Conservation (phyloP, 2,888 invertebrate species). For the Orchestes rusci region DNA sequence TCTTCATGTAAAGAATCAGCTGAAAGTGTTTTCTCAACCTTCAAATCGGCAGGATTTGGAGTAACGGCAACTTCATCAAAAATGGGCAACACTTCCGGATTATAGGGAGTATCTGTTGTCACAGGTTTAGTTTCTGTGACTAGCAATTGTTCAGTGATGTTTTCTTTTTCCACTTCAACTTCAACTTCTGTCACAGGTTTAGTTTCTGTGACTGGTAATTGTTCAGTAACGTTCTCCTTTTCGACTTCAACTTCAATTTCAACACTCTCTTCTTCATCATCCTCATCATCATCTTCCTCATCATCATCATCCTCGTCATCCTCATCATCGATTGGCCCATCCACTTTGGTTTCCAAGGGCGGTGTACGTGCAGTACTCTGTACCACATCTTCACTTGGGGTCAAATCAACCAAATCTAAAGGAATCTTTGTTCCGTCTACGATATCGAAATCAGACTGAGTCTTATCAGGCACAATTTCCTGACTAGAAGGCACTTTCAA, state of each 20-base stretch:
- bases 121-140: neutral
- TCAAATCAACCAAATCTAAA: conserved; percentile 23
- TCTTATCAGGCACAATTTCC: conserved; percentile 32
- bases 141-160: neutral
- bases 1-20: no score
- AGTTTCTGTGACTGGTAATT: neutral
- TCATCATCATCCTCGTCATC: conserved; percentile 9
- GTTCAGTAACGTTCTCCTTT: neutral
- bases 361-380: no score
- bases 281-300: conserved; percentile 21
- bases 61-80: conserved; percentile 9
- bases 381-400: neutral
- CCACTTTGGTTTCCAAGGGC: no score
- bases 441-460: conserved; percentile 42
- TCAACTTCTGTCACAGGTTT: neutral
- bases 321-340: neutral
- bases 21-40: no score
- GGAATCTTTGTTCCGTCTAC: conserved; percentile 64
- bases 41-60: conserved; percentile 7
- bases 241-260: conserved; percentile 21
- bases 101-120: neutral
- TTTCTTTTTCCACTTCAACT: neutral
- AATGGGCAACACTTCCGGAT: conserved; percentile 2
- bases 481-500: conserved; percentile 29
- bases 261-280: conserved; percentile 30